These are phyloP conservation scores for Caenorhabditis sp. DNA, from an alignment of 2,888 invertebrate species.

Conservation along the genomic window DNA sequence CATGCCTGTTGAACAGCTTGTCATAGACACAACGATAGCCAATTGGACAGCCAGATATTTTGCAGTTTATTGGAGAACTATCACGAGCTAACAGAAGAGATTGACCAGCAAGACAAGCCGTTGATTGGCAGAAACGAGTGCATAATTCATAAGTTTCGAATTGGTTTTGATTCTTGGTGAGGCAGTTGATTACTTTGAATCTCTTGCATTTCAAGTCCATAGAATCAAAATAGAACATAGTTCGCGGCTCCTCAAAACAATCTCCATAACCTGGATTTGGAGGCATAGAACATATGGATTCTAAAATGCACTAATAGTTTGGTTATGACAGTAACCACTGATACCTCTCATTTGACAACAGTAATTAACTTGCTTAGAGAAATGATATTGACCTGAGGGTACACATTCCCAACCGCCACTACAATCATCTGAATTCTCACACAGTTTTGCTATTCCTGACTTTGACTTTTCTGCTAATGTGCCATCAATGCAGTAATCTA, in stretches of 20 bases:
- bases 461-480: constrained; percentile 58
- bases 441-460: constrained; percentile 43
- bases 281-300: constrained; percentile 70
- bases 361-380: constrained; percentile 62
- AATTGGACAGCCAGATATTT: constrained; percentile 51
- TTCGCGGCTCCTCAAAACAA: constrained; percentile 62
- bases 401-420: constrained; percentile 57
- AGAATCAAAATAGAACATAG: constrained; percentile 68
- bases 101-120: constrained; percentile 67
- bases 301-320: constrained; percentile 26
- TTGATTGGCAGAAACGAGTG: constrained; percentile 67
- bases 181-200: constrained; percentile 68
- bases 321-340: background rate
- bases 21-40: constrained; percentile 70
- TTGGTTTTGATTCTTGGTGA: constrained; percentile 66
- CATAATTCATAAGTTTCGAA: constrained; percentile 67
- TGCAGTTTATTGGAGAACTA: constrained; percentile 65
- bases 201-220: constrained; percentile 70
- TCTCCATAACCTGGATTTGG: constrained; percentile 72
- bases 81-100: constrained; percentile 61
- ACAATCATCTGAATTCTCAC: constrained; percentile 52
- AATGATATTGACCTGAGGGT: constrained; percentile 60
- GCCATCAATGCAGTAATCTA: constrained; percentile 61
- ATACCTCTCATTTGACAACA: constrained; percentile 72
- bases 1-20: constrained; percentile 66